phyloP scores from a whole-genome alignment of 2,888 invertebrate genomes.

The Chydorus sphaericus region DNA sequence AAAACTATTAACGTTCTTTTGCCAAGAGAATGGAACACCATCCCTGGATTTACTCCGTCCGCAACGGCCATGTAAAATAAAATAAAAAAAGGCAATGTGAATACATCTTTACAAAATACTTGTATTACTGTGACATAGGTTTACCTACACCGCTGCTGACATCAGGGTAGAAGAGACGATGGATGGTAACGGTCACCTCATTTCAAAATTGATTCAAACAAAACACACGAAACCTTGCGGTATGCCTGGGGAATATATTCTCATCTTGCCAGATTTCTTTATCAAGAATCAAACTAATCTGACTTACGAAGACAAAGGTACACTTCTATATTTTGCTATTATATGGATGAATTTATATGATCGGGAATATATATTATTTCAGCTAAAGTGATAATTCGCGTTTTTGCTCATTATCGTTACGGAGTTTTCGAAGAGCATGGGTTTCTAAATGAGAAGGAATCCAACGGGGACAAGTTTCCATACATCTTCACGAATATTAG shows the following conservation, averaged over 20 bases:
- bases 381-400: constrained; percentile 1
- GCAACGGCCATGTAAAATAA: too few species aligned
- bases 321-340: too few species aligned
- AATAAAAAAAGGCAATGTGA: neutral
- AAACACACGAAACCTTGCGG: constrained; percentile 1
- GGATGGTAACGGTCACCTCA: neutral
- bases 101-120: too few species aligned
- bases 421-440: constrained; percentile 4
- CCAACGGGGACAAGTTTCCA: neutral
- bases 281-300: neutral
- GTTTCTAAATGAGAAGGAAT: neutral
- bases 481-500: neutral
- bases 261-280: neutral
- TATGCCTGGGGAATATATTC: constrained; percentile 3
- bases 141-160: constrained; percentile 6
- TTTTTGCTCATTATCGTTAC: constrained; percentile 4
- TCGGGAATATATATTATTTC: neutral
- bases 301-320: neutral
- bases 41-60: neutral
- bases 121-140: too few species aligned
- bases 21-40: neutral
- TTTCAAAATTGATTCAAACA: too few species aligned
- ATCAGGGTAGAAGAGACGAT: neutral
- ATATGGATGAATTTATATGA: too few species aligned
- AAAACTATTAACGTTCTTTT: constrained; percentile 2